Evolutionary conservation across 1,140 invertebrate species (phyloP).

Genomic region (Drosophila lowei): DNA sequence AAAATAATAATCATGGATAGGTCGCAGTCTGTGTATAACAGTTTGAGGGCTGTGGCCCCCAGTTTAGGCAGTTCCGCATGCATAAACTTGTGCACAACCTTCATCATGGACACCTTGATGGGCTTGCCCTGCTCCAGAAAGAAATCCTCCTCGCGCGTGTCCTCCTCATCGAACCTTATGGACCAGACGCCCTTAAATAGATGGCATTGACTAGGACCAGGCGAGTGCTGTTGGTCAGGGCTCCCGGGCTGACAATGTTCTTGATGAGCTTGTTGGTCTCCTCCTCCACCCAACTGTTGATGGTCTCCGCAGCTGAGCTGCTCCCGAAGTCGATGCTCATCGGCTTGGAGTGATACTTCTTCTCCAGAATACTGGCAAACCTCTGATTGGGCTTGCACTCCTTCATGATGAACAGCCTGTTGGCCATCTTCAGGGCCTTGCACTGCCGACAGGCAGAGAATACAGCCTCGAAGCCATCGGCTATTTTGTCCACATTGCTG

Average conservation of each 20-base stretch:
- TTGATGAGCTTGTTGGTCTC: conserved; percentile 89
- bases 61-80: conserved; percentile 76
- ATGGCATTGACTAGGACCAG: conserved; percentile 92
- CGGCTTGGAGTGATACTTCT: conserved; percentile 84
- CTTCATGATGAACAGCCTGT: conserved; percentile 86
- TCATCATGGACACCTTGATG: conserved; percentile 83
- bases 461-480: conserved; percentile 50
- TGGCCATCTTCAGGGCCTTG: conserved; percentile 84
- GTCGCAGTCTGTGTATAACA: conserved; percentile 84
- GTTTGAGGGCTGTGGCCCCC: conserved; percentile 79
- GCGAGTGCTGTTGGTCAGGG: conserved; percentile 84
- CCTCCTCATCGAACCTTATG: conserved; percentile 75
- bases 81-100: conserved; percentile 62
- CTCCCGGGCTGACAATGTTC: conserved; percentile 85
- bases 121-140: conserved; percentile 62
- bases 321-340: conserved; percentile 85
- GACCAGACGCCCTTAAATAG: conserved; percentile 90
- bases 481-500: conserved; percentile 25
- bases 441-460: conserved; percentile 69
- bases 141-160: conserved; percentile 81
- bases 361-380: conserved; percentile 78
- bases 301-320: conserved; percentile 79
- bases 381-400: conserved; percentile 77
- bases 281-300: conserved; percentile 89
- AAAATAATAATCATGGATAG: conserved; percentile 86